Percentiles rank a stretch among this genome's conserved stretches.
phyloP scores from a whole-genome alignment of 2,113 vertebrate species.

The Neogobius melanostomus region DNA sequence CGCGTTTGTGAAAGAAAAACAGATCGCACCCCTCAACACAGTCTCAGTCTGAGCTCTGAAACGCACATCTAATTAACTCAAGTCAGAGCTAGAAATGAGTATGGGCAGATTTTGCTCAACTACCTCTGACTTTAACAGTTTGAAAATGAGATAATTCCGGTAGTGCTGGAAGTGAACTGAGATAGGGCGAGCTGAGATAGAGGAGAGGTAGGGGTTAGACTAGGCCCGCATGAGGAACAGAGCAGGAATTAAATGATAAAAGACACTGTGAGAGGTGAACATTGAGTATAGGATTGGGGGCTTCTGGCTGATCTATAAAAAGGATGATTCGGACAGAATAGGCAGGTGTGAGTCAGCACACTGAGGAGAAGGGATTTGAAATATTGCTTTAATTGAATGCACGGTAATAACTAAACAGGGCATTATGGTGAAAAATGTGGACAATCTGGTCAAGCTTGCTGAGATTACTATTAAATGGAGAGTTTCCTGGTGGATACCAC shows the following conservation, averaged over 20 bases:
- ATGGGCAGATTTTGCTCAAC: too few relatives aligned
- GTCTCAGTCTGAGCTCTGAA: too few relatives aligned
- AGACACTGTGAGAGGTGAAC: slow-evolving; percentile 50
- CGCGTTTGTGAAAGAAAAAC: too few relatives aligned
- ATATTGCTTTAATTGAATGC: neutral
- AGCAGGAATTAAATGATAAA: slow-evolving; percentile 71
- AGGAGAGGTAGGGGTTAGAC: slow-evolving; percentile 63
- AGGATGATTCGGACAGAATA: slow-evolving; percentile 30
- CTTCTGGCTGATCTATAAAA: slow-evolving; percentile 10
- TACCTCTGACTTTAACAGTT: too few relatives aligned
- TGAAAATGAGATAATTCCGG: slow-evolving; percentile 31
- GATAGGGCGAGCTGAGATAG: slow-evolving; percentile 52
- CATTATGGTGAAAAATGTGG: too few relatives aligned
- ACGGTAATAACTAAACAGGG: too few relatives aligned
- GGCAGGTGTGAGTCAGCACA: slow-evolving; percentile 30
- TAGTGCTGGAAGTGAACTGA: slow-evolving; percentile 32
- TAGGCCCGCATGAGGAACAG: slow-evolving; percentile 58
- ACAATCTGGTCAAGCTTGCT: too few relatives aligned
- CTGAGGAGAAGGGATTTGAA: neutral
- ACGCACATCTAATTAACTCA: too few relatives aligned
- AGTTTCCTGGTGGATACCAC: too few relatives aligned
- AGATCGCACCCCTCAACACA: too few relatives aligned
- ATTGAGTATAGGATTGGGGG: slow-evolving; percentile 10
- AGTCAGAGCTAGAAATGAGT: too few relatives aligned
- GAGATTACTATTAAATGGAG: too few relatives aligned